Conservation (phyloP, 2,888 invertebrate genomes). For the Tenthredo notha region DNA sequence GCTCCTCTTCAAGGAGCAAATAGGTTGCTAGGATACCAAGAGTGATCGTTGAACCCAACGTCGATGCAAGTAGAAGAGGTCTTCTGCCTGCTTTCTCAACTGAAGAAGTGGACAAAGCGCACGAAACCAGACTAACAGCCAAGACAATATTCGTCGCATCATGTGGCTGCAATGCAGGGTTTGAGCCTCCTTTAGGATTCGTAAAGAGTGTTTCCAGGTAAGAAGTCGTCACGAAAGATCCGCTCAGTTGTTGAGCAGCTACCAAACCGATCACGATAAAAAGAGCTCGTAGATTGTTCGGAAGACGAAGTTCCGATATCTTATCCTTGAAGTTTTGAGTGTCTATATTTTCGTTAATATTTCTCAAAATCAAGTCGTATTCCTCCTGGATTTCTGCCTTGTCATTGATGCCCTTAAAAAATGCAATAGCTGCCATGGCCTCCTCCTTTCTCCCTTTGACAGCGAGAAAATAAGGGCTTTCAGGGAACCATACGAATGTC, state of each 20-base stretch:
- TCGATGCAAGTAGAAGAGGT: constrained; percentile 78
- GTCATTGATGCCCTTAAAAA: constrained; percentile 68
- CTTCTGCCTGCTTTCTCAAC: constrained; percentile 80
- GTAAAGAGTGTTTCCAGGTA: constrained; percentile 70
- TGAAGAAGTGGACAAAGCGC: constrained; percentile 71
- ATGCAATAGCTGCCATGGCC: constrained; percentile 68
- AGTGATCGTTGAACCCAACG: constrained; percentile 73
- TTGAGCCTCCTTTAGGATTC: constrained; percentile 57
- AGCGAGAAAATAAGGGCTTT: constrained; percentile 72
- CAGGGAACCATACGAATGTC: constrained; percentile 74
- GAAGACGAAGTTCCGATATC: constrained; percentile 62
- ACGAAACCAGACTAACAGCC: constrained; percentile 77
- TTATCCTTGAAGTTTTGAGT: constrained; percentile 60
- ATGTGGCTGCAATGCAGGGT: constrained; percentile 70
- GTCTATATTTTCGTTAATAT: constrained; percentile 55
- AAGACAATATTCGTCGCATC: constrained; percentile 79
- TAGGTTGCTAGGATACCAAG: constrained; percentile 69
- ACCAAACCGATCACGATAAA: constrained; percentile 71
- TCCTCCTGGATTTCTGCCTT: constrained; percentile 41
- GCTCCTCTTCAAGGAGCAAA: constrained; percentile 63
- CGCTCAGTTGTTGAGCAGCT: constrained; percentile 75
- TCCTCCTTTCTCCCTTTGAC: constrained; percentile 67
- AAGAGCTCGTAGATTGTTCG: constrained; percentile 69
- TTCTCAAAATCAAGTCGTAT: constrained; percentile 23
- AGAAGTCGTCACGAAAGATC: constrained; percentile 75